Evolutionary conservation across 2,113 vertebrate species (phyloP), one percentile per base, ranked within the genome.

Genomic region (Colistium nudipinnis): DNA sequence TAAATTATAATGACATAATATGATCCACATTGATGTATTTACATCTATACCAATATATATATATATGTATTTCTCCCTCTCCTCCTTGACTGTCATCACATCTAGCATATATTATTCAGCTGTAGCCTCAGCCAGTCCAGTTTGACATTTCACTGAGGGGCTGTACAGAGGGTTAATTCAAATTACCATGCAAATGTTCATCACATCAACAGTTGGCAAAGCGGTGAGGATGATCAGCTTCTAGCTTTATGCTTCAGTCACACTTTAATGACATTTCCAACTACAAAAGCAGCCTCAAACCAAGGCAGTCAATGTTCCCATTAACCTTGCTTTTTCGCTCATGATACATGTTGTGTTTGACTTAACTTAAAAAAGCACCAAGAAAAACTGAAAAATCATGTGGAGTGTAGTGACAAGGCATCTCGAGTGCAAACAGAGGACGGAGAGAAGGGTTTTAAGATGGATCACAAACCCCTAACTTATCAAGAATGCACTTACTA

Each of bases 121-220:
- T n/a, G n/a, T 16, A 43, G 39, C 24, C 25, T 52, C 49, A 30
- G 16, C 49, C 49, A 52, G 48, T 16, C 14, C 14, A 17, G 19
- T 28, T 16, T 27, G 44, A 49, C 24, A 57, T 38, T 2, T 0
- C 6, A 39, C 10, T 0, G 16, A 19, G 14, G 6, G 17, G 30
- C 22, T 24, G 24, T 30, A 43, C 14, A 52, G 7, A 33, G n/a
- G 41, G 44, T 48, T 25, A 24, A 24, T 44, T 41, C 10, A 28
- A 25, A 53, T 54, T 38, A 45, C 13, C 17, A 62, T 45, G 17
- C 20, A 16, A 36, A 36, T 55, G 47, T 24, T 43, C 35, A 35
- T 59, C 61, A 27, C 36, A 39, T 57, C 25, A 31, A 33, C 25
- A n/a, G 25, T 44, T 70, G 16, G 41, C 35, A 43, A 25, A 52